Evolutionary conservation across 1,140 invertebrate species (phyloP).

Genomic region (Drosophila pandora): DNA sequence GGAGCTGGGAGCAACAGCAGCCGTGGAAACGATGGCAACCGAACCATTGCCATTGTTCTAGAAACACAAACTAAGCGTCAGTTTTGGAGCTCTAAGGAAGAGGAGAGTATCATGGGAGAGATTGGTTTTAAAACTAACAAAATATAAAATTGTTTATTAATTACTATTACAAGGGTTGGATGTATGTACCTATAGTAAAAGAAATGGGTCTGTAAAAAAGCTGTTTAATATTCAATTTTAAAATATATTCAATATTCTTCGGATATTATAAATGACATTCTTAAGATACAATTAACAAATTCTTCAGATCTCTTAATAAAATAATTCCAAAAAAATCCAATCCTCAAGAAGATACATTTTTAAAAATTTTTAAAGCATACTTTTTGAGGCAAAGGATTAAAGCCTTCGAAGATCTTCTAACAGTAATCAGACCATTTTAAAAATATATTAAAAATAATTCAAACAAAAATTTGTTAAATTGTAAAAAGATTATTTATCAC

Average conservation of each 20-base stretch:
- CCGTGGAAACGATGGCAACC: constrained; percentile 18
- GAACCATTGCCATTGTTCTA: constrained; percentile 63
- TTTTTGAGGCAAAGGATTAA: not conserved
- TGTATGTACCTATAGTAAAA: too few species aligned
- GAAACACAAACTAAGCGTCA: constrained; percentile 47
- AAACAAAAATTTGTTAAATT: too few species aligned
- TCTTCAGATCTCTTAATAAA: too few species aligned
- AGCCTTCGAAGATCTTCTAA: not conserved
- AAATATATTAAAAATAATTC: too few species aligned
- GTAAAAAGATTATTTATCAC: not conserved
- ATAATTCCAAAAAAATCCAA: too few species aligned
- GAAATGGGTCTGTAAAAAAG: too few species aligned
- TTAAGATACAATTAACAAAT: too few species aligned
- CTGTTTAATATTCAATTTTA: too few species aligned
- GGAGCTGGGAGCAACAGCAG: constrained; percentile 13
- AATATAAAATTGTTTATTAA: not conserved
- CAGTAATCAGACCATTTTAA: too few species aligned
- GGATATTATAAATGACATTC: too few species aligned
- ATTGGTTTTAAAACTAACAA: not conserved
- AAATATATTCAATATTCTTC: too few species aligned
- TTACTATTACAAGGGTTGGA: too few species aligned
- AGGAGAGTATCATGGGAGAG: not conserved
- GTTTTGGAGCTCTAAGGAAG: not conserved
- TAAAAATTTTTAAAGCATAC: not conserved
- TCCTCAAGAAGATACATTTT: not conserved